Percentiles rank a stretch among this genome's conserved stretches.
Evolutionary conservation across 2,797 vertebrate genomes (phyloP).

Genomic region (Zalophus californianus): DNA sequence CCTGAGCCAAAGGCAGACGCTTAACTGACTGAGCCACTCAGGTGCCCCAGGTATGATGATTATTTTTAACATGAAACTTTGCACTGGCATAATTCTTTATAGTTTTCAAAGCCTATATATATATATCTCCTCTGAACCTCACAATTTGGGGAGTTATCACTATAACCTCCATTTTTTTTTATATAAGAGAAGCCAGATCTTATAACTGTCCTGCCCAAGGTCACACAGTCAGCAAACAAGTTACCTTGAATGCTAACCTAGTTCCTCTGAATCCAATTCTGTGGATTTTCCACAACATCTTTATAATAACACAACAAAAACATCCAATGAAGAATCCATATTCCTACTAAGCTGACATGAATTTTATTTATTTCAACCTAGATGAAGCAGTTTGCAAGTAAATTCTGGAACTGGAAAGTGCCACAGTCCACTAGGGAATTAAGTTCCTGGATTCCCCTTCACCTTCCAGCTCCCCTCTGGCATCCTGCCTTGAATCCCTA

Average conservation of each 20-base stretch:
- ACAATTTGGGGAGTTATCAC: not conserved
- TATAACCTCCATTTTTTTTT: not conserved
- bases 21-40: too few species aligned
- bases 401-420: not conserved
- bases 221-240: not conserved
- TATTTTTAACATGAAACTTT: not conserved
- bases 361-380: not conserved
- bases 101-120: not conserved
- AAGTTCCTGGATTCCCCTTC: not conserved
- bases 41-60: not conserved
- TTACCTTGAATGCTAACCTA: not conserved
- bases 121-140: not conserved
- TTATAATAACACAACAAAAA: not conserved
- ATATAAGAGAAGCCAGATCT: not conserved
- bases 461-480: not conserved
- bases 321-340: not conserved
- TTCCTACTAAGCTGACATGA: not conserved
- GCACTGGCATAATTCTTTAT: not conserved
- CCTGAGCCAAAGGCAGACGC: too few species aligned
- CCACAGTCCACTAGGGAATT: not conserved
- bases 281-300: not conserved
- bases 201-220: not conserved
- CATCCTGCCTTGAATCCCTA: not conserved
- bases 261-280: not conserved
- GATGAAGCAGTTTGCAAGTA: not conserved